Base-by-base conservation (phyloP, 1,140 invertebrate species). In the Drosophila mojavensis region DNA sequence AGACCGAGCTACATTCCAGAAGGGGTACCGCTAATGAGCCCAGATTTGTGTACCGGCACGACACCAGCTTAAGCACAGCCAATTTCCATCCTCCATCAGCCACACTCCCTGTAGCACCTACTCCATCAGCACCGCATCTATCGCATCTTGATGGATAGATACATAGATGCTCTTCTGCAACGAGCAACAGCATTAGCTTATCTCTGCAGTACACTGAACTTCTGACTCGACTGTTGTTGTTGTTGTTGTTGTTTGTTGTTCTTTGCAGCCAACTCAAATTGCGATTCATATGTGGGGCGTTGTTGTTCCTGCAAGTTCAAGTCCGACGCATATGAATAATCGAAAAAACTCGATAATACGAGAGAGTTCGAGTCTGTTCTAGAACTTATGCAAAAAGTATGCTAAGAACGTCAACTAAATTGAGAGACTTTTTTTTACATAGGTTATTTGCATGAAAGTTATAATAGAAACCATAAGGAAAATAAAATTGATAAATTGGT, bases 181-280 rank as follows among this genome's bases (percentile, higher is more conserved):
- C 56, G 24, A 56, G 36, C 53, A 83, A 78, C 79, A 81, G 69
- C 74, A 84, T 67, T 78, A 73, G 68, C 83, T 88, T 86, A 86
- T 86, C 82, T 72, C 82, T 59, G 62, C 79, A 66, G 82, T 88
- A 76, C 83, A 82, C 67, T 86, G 82, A 86, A 86, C 82, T 75
- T 69, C 30, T 15, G 26, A 30, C 7, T 33, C 7, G 6, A 33
- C 33, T 33, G 26, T 45, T 39, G 24, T 28, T 80, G 48, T 61
- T 71, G 24, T 33, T 80, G 48, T 61, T 71, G 24, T 59, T 64
- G 39, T 20, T 6, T 66, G 36, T 24, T 51, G 20, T 41, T 48
- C 0, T 17, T 43, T 59, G 39, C 6, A 15, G 41, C 41, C 26
- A 47, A 51, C 33, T 56, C 5, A 36, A 39, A 41, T 61, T 75